A percentile compares a stretch with the other conserved stretches of the same genome.
phyloP scores from a whole-genome alignment of 2,888 invertebrate genomes.

The Emmelina monodactyla region DNA sequence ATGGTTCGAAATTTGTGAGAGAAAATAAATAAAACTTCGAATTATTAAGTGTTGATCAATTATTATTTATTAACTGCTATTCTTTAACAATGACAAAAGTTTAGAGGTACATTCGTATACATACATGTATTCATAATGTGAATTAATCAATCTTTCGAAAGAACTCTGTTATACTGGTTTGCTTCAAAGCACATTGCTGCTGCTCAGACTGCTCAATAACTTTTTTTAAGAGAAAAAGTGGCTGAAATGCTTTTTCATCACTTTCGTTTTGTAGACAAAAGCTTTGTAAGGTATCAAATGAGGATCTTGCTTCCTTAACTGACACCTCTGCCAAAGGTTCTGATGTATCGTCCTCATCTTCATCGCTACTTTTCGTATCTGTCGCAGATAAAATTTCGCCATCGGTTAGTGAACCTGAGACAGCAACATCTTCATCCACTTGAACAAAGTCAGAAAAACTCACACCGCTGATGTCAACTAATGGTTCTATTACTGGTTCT shows the following conservation, averaged over 20 bases:
- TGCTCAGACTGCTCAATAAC: constrained; percentile 10
- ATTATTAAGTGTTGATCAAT: constrained; percentile 6
- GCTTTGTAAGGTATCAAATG: constrained; percentile 18
- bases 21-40: constrained; percentile 7
- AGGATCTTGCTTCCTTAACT: constrained; percentile 18
- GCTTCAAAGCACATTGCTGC: constrained; percentile 13
- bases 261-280: constrained; percentile 18
- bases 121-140: constrained; percentile 3
- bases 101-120: constrained; percentile 8
- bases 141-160: constrained; percentile 11
- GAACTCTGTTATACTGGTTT: constrained; percentile 18
- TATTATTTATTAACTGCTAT: constrained; percentile 9
- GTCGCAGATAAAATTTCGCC: constrained; percentile 15
- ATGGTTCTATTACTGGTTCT: constrained; percentile 13
- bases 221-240: constrained; percentile 15
- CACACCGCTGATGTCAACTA: constrained; percentile 16
- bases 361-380: constrained; percentile 14
- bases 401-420: constrained; percentile 18
- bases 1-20: no score
- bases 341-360: constrained; percentile 14
- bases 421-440: constrained; percentile 18
- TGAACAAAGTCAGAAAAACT: constrained; percentile 18
- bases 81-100: constrained; percentile 9
- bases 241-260: constrained; percentile 17
- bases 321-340: constrained; percentile 17